Evolutionary conservation across 2,113 vertebrate species (phyloP).

Genomic region (Grus americana): DNA sequence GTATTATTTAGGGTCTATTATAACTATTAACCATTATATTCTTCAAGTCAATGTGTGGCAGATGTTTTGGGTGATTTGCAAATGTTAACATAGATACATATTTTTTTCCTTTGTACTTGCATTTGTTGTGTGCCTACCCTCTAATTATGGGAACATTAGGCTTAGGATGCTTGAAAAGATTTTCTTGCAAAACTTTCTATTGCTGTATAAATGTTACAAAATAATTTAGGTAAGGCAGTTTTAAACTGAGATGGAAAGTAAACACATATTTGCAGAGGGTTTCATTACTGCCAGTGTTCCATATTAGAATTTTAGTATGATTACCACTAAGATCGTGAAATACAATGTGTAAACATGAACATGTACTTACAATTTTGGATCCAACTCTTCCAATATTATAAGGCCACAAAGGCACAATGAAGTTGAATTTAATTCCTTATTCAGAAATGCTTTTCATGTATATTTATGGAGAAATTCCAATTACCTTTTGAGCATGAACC

Average conservation of each 20-base stretch:
- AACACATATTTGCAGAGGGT: not conserved
- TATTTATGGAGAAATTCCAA: not conserved
- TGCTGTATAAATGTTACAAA: not conserved
- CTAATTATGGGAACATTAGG: not conserved
- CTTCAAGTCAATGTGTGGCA: not conserved
- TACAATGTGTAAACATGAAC: not conserved
- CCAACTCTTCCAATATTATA: not conserved
- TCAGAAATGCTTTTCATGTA: not conserved
- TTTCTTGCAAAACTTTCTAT: not conserved
- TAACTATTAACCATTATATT: not conserved
- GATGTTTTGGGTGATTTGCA: not conserved
- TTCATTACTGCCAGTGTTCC: not conserved
- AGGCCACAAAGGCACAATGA: not conserved
- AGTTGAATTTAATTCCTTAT: not conserved
- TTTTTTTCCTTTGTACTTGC: not conserved
- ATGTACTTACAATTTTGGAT: not conserved
- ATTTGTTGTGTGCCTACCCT: not conserved
- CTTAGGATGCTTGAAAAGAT: not conserved
- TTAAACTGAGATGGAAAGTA: not conserved
- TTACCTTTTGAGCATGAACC: not conserved
- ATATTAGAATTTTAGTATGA: not conserved
- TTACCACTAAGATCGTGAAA: not conserved
- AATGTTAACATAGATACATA: not conserved
- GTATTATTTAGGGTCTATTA: not conserved
- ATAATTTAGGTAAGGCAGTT: not conserved